Evolutionary conservation across 2,888 invertebrate genomes (phyloP), one percentile per base, ranked within the genome.

Genomic region (Amblyjoppa fuscipennis): DNA sequence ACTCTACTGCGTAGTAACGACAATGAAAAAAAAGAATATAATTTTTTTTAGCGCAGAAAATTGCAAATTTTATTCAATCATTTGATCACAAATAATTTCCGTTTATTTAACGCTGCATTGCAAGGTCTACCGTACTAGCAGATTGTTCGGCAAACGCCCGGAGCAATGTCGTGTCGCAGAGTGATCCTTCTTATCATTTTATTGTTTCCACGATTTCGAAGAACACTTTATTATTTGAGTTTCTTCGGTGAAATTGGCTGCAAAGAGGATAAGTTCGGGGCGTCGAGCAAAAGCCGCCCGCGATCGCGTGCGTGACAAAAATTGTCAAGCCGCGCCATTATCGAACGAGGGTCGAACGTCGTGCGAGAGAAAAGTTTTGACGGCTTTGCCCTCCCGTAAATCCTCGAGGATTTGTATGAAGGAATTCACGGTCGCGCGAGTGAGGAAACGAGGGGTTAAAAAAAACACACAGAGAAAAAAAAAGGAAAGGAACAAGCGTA

Each of bases 231-330:
- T 64, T 31, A 20, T 34, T 34, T 41, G 9, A 2, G n/a, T n/a
- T 56, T 70, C 20, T n/a, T 31, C 9, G 7, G 31, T 64, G 45
- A n/a, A 31, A 45, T 59, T 49, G 68, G 16, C 16, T 20, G 41
- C 51, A 61, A 25, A 13, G 25, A 9, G 66, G 13, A 80, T 31
- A 74, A 74, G 56, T 76, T 66, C 49, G 25, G 5, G 6, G 6
- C 34, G 53, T 31, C 66, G 38, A 66, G 73, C 31, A 68, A 68
- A 74, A 80, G 66, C 41, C 59, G 3, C 41, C 41, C 20, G 25
- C 49, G 69, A 45, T 28, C 41, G 68, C 53, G 53, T 28, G 73
- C 80, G 80, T 80, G 80, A 80, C 80, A 45, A 74, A 74, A 73
- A 80, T 74, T 76, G 66, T 53, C 76, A 49, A 68, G 53, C 25